Evolutionary conservation across 1,140 invertebrate species (phyloP).

Genomic region (Pteromalus puparum): DNA sequence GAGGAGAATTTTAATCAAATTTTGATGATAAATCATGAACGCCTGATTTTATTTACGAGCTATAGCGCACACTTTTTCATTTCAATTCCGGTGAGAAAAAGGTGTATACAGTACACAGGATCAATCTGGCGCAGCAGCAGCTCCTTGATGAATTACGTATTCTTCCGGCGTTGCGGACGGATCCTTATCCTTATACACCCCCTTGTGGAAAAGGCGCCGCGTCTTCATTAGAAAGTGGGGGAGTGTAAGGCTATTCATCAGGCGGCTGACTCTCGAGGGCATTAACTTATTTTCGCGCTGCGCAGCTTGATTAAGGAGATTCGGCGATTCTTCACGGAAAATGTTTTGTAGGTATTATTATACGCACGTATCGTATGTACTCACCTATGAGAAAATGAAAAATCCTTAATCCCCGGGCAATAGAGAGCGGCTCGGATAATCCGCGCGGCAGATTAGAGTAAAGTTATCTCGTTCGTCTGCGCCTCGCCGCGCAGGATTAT

Average conservation of each 20-base stretch:
- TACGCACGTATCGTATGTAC: conserved; percentile 51
- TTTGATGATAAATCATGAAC: background rate
- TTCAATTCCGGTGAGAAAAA: background rate
- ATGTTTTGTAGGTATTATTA: no score
- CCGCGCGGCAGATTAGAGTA: conserved; percentile 69
- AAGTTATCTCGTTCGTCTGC: conserved; percentile 68
- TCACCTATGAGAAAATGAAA: conserved; percentile 55
- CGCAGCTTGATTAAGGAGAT: conserved; percentile 11
- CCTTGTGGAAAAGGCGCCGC: conserved; percentile 68
- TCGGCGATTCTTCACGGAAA: background rate
- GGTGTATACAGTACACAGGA: no score
- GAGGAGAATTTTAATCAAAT: background rate
- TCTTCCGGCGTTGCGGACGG: conserved; percentile 63
- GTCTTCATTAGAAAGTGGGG: conserved; percentile 75
- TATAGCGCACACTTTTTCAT: background rate
- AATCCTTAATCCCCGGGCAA: conserved; percentile 71
- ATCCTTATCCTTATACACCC: conserved; percentile 71
- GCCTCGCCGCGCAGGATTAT: conserved; percentile 66
- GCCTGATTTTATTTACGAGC: no score
- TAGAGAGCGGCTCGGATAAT: conserved; percentile 65
- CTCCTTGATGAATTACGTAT: conserved; percentile 70
- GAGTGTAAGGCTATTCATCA: conserved; percentile 68
- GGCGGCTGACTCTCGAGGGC: conserved; percentile 53
- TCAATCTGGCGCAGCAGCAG: conserved; percentile 33
- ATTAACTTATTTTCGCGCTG: background rate